Evolutionary conservation across 2,113 vertebrate genomes (phyloP).

Genomic region (Seriola quinqueradiata): DNA sequence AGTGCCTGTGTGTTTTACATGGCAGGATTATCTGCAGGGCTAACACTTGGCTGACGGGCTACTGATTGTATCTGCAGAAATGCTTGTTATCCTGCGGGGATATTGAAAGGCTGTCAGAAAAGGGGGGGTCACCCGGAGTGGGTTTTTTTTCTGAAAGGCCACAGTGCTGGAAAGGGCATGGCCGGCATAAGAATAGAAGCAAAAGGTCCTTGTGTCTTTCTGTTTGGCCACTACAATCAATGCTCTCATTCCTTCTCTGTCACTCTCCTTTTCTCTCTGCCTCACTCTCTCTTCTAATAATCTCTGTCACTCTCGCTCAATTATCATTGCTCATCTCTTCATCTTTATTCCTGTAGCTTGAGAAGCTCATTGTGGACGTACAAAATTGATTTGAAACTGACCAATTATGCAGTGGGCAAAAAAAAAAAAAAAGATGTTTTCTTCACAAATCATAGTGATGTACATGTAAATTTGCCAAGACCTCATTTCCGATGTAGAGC

Average conservation of each 20-base stretch:
- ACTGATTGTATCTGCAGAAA: constrained; percentile 71
- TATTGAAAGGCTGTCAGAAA: constrained; percentile 72
- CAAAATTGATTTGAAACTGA: constrained; percentile 46
- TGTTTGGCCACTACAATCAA: constrained; percentile 58
- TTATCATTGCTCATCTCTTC: constrained; percentile 35
- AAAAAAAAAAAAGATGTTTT: neutral
- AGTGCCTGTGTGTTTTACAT: constrained; percentile 59
- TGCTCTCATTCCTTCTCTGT: constrained; percentile 43
- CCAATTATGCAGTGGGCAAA: constrained; percentile 26
- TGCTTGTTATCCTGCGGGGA: constrained; percentile 69
- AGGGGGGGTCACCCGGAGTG: constrained; percentile 61
- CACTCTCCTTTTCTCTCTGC: constrained; percentile 41
- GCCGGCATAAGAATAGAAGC: constrained; percentile 61
- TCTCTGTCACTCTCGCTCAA: constrained; percentile 13
- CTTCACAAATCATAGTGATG: constrained; percentile 25
- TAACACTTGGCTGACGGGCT: constrained; percentile 56
- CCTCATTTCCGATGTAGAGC: constrained; percentile 9
- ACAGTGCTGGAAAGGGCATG: constrained; percentile 71
- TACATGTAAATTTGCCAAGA: constrained; percentile 29
- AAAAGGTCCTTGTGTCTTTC: constrained; percentile 68
- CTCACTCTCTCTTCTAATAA: constrained; percentile 26
- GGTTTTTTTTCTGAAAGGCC: constrained; percentile 60
- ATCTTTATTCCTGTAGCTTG: constrained; percentile 32
- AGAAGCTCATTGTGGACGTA: constrained; percentile 1
- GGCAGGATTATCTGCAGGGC: constrained; percentile 55